Percentiles rank a stretch among this genome's conserved stretches.
phyloP scores from a whole-genome alignment of 1,140 invertebrate genomes.

The Thalassaphorura encarpata region DNA sequence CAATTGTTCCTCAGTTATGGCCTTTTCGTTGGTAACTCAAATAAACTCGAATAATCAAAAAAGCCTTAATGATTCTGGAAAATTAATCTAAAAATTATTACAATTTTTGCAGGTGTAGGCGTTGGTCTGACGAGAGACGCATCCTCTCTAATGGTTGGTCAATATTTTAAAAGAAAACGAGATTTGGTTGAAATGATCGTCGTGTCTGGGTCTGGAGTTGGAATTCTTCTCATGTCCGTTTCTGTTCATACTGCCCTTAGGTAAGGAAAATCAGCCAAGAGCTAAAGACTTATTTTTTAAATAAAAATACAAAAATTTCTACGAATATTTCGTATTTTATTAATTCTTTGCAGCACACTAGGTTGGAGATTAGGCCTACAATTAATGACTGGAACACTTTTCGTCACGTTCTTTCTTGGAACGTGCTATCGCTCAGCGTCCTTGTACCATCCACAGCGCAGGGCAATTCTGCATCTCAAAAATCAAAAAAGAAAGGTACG shows the following conservation, averaged over 20 bases:
- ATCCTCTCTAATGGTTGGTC: conserved; percentile 78
- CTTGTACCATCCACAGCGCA: conserved; percentile 75
- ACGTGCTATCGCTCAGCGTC: conserved; percentile 82
- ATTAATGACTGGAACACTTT: conserved; percentile 69
- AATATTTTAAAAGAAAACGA: conserved; percentile 74
- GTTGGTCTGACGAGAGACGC: conserved; percentile 72
- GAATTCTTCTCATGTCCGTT: conserved; percentile 69
- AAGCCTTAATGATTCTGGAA: background rate
- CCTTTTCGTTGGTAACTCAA: conserved; percentile 35
- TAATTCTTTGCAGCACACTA: conserved; percentile 53
- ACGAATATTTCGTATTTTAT: background rate
- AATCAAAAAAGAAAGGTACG: conserved; percentile 68
- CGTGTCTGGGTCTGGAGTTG: conserved; percentile 73
- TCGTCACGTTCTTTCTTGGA: conserved; percentile 73
- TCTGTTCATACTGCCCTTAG: conserved; percentile 66
- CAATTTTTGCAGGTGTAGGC: conserved; percentile 53
- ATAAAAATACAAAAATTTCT: background rate
- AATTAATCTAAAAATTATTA: conserved; percentile 1
- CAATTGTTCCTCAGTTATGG: conserved; percentile 48
- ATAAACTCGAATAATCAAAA: background rate
- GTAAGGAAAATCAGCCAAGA: conserved; percentile 43
- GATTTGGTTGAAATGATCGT: conserved; percentile 84
- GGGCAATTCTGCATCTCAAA: conserved; percentile 83
- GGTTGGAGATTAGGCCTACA: conserved; percentile 80
- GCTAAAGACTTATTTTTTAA: background rate